Evolutionary conservation across 2,113 vertebrate genomes (phyloP).

Genomic region (Chionomys nivalis): DNA sequence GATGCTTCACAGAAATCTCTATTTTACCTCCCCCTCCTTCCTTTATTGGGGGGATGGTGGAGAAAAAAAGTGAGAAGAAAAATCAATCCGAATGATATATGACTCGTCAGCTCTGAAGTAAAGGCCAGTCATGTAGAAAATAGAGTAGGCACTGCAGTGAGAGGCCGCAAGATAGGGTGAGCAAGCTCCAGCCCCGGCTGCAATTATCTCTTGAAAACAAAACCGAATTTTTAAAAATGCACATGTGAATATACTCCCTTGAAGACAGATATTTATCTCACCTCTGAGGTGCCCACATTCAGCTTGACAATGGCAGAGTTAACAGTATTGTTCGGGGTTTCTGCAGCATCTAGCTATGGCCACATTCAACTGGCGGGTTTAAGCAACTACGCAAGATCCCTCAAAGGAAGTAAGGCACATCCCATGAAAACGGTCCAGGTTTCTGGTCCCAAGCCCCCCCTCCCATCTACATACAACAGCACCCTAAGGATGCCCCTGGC

Average conservation of each 20-base stretch:
- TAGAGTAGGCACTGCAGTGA: constrained; percentile 87
- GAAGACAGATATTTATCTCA: constrained; percentile 44
- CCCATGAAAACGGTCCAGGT: background rate
- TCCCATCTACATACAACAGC: background rate
- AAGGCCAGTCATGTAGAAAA: constrained; percentile 94
- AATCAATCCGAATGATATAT: constrained; percentile 91
- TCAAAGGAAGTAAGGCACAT: background rate
- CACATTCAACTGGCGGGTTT: background rate
- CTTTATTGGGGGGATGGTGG: constrained; percentile 1
- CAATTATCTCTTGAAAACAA: constrained; percentile 84
- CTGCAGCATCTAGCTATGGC: background rate
- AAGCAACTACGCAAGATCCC: background rate
- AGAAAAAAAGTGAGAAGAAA: constrained; percentile 80
- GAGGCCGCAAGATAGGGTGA: constrained; percentile 83
- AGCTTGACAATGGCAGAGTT: background rate
- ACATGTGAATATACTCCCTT: background rate
- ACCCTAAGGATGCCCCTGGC: background rate
- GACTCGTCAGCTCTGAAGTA: constrained; percentile 89
- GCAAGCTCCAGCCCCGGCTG: constrained; percentile 81
- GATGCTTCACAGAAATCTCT: constrained; percentile 77
- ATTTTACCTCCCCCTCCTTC: constrained; percentile 43
- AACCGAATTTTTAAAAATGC: constrained; percentile 46
- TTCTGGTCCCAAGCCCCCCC: background rate
- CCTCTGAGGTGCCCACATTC: background rate
- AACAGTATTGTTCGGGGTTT: background rate